Evolutionary conservation across 2,797 vertebrate genomes (phyloP).

Genomic region (Capromys pilorides): DNA sequence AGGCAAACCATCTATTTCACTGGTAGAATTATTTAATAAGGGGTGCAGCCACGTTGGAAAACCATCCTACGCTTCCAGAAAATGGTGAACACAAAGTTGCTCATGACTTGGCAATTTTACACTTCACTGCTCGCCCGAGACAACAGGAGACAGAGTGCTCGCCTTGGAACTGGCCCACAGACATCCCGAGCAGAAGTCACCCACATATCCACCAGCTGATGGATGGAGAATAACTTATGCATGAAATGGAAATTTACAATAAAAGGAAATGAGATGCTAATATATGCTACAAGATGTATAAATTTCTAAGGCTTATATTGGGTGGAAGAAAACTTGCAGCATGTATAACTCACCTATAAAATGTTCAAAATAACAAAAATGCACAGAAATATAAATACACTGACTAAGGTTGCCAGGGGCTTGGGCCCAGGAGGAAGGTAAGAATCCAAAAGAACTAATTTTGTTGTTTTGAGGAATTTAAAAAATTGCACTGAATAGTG

Average conservation of each 20-base stretch:
- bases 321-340: background rate
- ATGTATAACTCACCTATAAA: background rate
- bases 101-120: background rate
- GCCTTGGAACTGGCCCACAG: background rate
- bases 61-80: background rate
- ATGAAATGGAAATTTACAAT: background rate
- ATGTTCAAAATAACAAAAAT: background rate
- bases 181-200: background rate
- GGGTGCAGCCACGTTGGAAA: background rate
- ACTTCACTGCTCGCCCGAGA: background rate
- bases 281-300: background rate
- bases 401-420: background rate
- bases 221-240: too few relatives aligned
- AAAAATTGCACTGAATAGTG: background rate
- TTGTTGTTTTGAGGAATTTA: background rate
- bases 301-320: background rate
- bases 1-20: too few relatives aligned
- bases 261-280: background rate
- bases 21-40: background rate
- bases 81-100: background rate
- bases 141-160: background rate
- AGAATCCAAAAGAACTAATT: background rate
- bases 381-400: background rate
- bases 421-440: background rate
- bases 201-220: too few relatives aligned